Base-by-base conservation (phyloP, 2,888 invertebrate species). In the Pristionchus exspectatus region DNA sequence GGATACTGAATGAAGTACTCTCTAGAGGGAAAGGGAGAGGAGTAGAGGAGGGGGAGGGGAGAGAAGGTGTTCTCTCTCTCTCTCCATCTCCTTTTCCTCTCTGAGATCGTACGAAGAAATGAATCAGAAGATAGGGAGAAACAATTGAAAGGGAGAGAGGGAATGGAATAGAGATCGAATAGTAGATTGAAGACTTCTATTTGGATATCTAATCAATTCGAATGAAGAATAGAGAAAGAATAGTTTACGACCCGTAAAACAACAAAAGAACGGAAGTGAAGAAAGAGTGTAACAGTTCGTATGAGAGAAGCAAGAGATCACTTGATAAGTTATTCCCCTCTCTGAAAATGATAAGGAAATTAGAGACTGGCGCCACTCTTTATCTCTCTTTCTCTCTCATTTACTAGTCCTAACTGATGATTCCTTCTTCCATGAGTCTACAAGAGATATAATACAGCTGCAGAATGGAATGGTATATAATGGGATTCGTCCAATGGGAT, bases 31-130 rank as follows among this genome's bases (percentile, higher is more conserved):
- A 24, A 63, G 24, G 59, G 9, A 9, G 21, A 21, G 5, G 59
- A 24, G 59, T 12, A 5, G 21, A 59, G 12, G 9, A 9, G 56
- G 56, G 21, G 59, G 21, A 21, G 59, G 59, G 24, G 5, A 59
- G 59, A 5, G 18, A 59, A 63, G 63, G 63, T 63, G 63, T 63
- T 69, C 69, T 69, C 69, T 69, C 30, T 30, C 59, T 59, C 69
- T 69, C 69, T 69, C 63, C 69, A 69, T 69, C 69, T 69, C 69
- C 69, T 33, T 69, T 30, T 69, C 30, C 69, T 33, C 30, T 33
- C 30, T 69, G 12, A 69, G 69, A 69, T 69, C 69, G 69, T 69
- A 69, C 30, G 69, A 69, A 69, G 69, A 69, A 69, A 69, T 69
- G 69, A 69, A 21, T 69, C 69, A 69, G 69, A 69, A 69, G 69